These are phyloP conservation scores for Pandion haliaetus DNA, from an alignment of 2,113 vertebrate genomes.

Conservation along the genomic window DNA sequence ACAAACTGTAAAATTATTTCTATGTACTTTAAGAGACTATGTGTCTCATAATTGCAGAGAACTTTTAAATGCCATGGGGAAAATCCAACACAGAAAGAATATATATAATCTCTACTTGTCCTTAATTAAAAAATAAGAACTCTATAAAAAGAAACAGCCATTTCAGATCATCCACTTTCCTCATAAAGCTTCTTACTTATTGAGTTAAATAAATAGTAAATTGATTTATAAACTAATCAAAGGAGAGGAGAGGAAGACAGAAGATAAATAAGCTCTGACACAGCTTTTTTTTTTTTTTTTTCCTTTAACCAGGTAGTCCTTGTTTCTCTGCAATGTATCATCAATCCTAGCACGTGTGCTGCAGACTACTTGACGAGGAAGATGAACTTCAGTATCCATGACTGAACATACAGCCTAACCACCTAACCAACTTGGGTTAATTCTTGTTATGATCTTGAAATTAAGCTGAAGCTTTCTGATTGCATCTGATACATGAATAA, in stretches of 20 bases:
- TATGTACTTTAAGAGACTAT: background rate
- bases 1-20: background rate
- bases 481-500: rapidly evolving
- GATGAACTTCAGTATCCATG: background rate
- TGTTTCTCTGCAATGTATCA: background rate
- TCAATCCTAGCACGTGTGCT: background rate
- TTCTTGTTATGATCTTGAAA: background rate
- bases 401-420: background rate
- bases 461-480: background rate
- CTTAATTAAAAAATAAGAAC: background rate
- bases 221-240: background rate
- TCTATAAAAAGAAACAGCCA: background rate
- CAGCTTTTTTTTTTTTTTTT: background rate
- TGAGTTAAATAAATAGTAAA: background rate
- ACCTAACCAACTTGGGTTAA: background rate
- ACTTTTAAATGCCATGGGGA: background rate
- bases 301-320: background rate
- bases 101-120: background rate
- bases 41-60: background rate
- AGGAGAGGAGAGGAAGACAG: background rate
- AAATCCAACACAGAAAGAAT: background rate
- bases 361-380: background rate
- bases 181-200: background rate
- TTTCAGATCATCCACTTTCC: background rate
- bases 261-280: background rate